Percentiles rank a stretch among this genome's conserved stretches.
These are phyloP conservation scores for Holcopasites calliopsidis DNA, from an alignment of 1,140 invertebrate genomes.

Conservation along the genomic window DNA sequence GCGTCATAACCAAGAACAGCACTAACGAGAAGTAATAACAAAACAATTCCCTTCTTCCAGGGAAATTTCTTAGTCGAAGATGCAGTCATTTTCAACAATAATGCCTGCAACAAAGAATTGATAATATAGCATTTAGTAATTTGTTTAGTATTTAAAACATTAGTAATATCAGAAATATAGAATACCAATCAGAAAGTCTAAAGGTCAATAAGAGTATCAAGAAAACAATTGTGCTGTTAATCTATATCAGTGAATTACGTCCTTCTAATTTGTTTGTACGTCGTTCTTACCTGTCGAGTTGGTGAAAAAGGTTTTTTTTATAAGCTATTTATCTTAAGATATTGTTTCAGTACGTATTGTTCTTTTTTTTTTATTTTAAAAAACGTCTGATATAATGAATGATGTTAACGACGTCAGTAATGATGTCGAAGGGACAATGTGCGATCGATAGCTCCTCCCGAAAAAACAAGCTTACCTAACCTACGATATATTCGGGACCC, in stretches of 20 bases:
- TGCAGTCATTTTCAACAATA: slow-evolving; percentile 75
- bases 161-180: no score
- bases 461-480: slow-evolving; percentile 62
- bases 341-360: neutral
- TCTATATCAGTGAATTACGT: neutral
- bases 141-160: neutral
- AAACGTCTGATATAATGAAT: slow-evolving; percentile 31
- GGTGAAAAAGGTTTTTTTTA: neutral
- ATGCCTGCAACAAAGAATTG: slow-evolving; percentile 59
- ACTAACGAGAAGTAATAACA: slow-evolving; percentile 71
- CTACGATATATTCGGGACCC: slow-evolving; percentile 41
- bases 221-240: neutral
- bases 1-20: slow-evolving; percentile 72
- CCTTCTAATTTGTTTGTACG: neutral
- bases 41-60: slow-evolving; percentile 72
- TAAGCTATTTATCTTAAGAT: slow-evolving; percentile 12
- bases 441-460: slow-evolving; percentile 66
- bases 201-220: slow-evolving; percentile 12
- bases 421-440: slow-evolving; percentile 41
- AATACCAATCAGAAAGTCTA: neutral
- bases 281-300: neutral
- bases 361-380: slow-evolving; percentile 22
- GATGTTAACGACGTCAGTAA: slow-evolving; percentile 48
- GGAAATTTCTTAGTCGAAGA: slow-evolving; percentile 70
- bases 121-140: neutral